Conservation (phyloP, 2,888 invertebrate species). For the Drosophila mayaguana region DNA sequence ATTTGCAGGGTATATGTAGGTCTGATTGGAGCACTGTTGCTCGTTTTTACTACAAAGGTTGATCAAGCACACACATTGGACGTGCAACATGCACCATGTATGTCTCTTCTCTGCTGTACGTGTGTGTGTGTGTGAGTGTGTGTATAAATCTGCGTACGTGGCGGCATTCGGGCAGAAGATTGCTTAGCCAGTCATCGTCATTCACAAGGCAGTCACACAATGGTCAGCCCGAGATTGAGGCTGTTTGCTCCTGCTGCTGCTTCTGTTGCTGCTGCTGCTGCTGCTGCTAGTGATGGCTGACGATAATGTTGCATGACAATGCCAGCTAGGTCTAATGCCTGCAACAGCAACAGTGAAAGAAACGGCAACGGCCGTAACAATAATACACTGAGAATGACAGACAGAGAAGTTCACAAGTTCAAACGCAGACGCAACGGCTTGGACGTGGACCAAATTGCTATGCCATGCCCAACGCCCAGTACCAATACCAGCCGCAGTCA, state of each 20-base stretch:
- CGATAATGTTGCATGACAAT: conserved; percentile 61
- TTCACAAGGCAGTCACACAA: conserved; percentile 48
- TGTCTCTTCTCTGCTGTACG: conserved; percentile 6
- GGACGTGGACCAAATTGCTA: conserved; percentile 43
- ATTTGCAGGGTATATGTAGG: background rate
- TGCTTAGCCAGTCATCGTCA: conserved; percentile 51
- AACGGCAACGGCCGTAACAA: conserved; percentile 26
- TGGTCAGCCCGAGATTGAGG: conserved; percentile 46
- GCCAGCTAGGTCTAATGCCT: conserved; percentile 35
- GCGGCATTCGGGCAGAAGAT: conserved; percentile 48
- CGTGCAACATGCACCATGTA: conserved; percentile 35
- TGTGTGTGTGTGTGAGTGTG: conserved; percentile 7
- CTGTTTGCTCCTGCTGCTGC: conserved; percentile 8
- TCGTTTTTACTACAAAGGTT: conserved; percentile 46
- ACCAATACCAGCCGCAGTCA: background rate
- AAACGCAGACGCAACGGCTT: conserved; percentile 47
- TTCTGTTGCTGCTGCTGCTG: conserved; percentile 1
- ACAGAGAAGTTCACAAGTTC: conserved; percentile 69
- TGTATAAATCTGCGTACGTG: conserved; percentile 49
- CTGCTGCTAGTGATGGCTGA: conserved; percentile 44
- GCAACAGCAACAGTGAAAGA: conserved; percentile 24
- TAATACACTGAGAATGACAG: conserved; percentile 53
- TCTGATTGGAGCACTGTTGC: conserved; percentile 1
- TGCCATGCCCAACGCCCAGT: conserved; percentile 38
- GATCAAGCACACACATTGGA: conserved; percentile 46